phyloP scores from a whole-genome alignment of 1,140 invertebrate genomes.

The Tachypleus tridentatus region DNA sequence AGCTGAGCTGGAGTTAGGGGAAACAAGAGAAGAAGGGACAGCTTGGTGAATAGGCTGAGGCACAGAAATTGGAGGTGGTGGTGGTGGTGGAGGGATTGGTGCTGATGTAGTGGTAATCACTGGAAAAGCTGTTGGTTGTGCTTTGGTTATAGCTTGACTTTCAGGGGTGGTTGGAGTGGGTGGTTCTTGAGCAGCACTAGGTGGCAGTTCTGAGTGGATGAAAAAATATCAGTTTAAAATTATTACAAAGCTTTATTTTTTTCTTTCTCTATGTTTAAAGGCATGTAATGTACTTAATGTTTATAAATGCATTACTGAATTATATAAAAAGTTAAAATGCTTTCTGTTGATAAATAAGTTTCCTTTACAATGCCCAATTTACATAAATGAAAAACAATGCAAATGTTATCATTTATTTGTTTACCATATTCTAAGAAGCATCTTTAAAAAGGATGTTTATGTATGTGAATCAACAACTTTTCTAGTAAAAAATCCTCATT shows the following conservation, averaged over 20 bases:
- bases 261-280: too few species aligned
- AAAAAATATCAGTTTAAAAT: constrained; percentile 10
- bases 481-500: too few species aligned
- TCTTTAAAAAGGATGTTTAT: too few species aligned
- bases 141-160: background rate
- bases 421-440: background rate
- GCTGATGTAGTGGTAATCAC: background rate
- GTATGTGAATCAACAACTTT: too few species aligned
- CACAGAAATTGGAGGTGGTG: background rate
- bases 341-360: too few species aligned
- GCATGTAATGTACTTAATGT: too few species aligned
- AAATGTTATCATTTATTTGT: background rate
- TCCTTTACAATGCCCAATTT: too few species aligned
- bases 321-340: too few species aligned
- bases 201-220: constrained; percentile 55
- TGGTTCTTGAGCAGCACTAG: constrained; percentile 68
- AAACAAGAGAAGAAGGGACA: background rate
- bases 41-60: background rate
- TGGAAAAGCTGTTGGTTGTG: background rate
- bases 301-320: too few species aligned
- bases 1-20: background rate
- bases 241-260: background rate
- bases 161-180: constrained; percentile 49
- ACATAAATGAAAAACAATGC: background rate
- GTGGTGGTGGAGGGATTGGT: background rate